Evolutionary conservation across 2,113 vertebrate species (phyloP), one percentile per base, ranked within the genome.

Genomic region (Neodontobutis hainanensis): DNA sequence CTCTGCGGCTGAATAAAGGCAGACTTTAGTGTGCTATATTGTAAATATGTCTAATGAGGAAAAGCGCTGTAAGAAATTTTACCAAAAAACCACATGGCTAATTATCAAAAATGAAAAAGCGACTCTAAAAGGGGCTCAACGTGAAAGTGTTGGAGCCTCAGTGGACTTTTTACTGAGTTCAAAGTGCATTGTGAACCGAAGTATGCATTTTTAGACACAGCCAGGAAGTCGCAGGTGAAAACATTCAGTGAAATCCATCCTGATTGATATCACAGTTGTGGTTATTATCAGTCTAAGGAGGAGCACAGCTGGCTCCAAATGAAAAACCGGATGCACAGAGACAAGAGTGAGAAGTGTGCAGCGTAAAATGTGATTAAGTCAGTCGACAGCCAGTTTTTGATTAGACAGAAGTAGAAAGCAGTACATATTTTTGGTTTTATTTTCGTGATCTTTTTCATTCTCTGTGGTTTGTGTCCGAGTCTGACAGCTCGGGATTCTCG

Each of bases 391-490:
- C 19, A 27, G 19, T 27, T 27, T n/a, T 27, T 36, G 52, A 15
- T 38, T n/a, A 38, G 48, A 46, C 8, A 12, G 34, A 34, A 48
- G 58, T 50, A 14, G 48, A 16, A 1, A 59, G 66, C 73, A 72
- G 67, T 81, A 59, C 47, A 47, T 46, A 65, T 64, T 44, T 77
- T 64, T 63, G 52, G 27, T 81, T 57, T 45, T 68, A 55, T 56
- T 68, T 58, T 59, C 57, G 11, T 45, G 27, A 5, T 10, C 63
- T 12, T 60, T 6, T 66, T 27, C 80, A 87, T 84, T 92, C 91
- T 84, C 83, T 83, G 69, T 82, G 91, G 85, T 91, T 90, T 34
- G 88, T 84, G 81, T 95, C 94, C 4, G 92, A 92, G 80, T 98
- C 96, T 7, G 93, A 96, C 83, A 92, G 92, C 12, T 90, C 89